Base-by-base conservation (phyloP, 2,888 invertebrate species). In the Caradrina clavipalpis region DNA sequence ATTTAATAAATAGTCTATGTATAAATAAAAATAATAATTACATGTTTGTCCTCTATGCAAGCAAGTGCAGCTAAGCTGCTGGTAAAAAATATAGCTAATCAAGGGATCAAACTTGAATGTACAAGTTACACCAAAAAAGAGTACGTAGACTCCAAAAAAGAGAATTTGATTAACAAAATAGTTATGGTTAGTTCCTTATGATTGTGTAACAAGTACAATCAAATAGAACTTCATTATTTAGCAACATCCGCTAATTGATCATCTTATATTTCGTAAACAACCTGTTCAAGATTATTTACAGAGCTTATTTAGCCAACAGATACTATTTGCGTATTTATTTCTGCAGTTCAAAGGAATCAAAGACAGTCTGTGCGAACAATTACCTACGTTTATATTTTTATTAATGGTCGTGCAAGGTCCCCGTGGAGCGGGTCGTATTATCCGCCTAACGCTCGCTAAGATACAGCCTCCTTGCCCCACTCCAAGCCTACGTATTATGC, bases 401-500 rank as follows among this genome's bases (percentile, higher is more conserved):
- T 84, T 84, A 88, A 86, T 87, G 81, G 82, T 69, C 69, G 65
- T 54, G 56, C 69, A 64, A 73, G 78, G 64, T 76, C 73, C 60
- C 72, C 56, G 61, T 54, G 26, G 69, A 61, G 73, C 67, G 74
- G 39, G 71, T 82, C 68, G 81, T 78, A 85, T 87, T 87, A 88
- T 85, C 79, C 84, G 76, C 63, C 81, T 64, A 73, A 69, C 78
- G 62, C 69, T 56, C 64, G 73, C 57, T 82, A 84, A 86, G 83
- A 84, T 78, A 80, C 73, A 74, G 71, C 80, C 81, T 68, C 82
- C 81, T 81, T 67, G 68, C 81, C 79, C 67, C 62, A 66, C 74
- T 78, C 81, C 80, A 77, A 77, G 78, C 74, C 75, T 78, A 70
- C 83, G 87, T 89, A 93, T 91, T 90, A 91, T 92, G 90, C 91